Base-by-base conservation (phyloP, 1,140 invertebrate genomes). In the Nomia melanderi region DNA sequence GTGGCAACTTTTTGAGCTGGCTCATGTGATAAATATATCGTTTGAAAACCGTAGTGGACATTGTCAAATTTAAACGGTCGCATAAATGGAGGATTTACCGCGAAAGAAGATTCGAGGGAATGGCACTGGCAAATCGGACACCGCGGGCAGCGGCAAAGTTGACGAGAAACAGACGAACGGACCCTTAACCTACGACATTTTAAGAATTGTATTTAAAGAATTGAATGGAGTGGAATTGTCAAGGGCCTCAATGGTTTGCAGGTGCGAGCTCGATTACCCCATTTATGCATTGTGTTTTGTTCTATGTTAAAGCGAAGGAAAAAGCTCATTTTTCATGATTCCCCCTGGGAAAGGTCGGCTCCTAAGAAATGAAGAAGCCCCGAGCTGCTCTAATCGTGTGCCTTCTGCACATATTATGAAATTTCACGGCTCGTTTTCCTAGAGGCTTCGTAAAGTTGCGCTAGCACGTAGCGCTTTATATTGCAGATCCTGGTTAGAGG, bases 181-280 rank as follows among this genome's bases (percentile, higher is more conserved):
- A 7, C 47, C 75, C 8, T 82, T 92, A 77, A 87, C 87, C 44
- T 92, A 91, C 50, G 91, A 92, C 39, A 87, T 90, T 65, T 78
- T 91, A 36, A 82, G 87, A 65, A 82, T 90, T 41, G 82, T 92
- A 54, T 91, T 92, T 75, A 83, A 88, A 44, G 79, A 88, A 84
- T 82, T 92, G 44, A 84, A 86, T 69, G 87, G 78, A 7, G 83
- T 63, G 1, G 89, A 92, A 57, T 60, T 92, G n/a, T 31, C 54
- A 7, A 86, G 20, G 1, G 87, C 81, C 4, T 84, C 88, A 12
- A 76, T 70, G 27, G 89, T 91, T 54, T 92, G 88, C 86, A 92
- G 87, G 91, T 91, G 83, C 50, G 66, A 76, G 2, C 12, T 20
- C 27, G 17, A 54, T 67, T 65, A 54, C 54, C 14, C n/a, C 36